These are phyloP conservation scores for Piaya cayana DNA, from an alignment of 2,113 vertebrate genomes.

Conservation along the genomic window DNA sequence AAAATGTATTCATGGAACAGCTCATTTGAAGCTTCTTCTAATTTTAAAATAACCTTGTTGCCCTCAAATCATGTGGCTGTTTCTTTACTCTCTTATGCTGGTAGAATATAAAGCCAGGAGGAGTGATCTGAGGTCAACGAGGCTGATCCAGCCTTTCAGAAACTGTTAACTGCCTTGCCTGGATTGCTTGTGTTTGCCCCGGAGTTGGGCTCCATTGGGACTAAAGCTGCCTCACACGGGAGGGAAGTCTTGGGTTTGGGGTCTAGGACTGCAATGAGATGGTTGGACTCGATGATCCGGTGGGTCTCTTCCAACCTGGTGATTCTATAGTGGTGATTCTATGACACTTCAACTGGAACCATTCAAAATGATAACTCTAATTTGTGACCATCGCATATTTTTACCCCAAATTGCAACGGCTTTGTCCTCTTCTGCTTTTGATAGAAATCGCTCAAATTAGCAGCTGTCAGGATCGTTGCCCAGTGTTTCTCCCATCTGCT, in stretches of 20 bases:
- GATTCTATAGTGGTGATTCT: too few relatives aligned
- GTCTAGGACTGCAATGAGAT: fast-evolving
- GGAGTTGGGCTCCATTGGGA: background rate
- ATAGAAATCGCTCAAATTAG: background rate
- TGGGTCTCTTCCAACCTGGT: too few relatives aligned
- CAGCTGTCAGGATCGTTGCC: background rate
- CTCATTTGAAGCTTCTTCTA: background rate
- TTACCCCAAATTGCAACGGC: fast-evolving
- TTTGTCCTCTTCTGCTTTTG: background rate
- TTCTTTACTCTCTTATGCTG: fast-evolving
- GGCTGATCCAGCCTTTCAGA: background rate
- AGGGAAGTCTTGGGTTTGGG: fast-evolving
- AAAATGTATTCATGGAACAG: background rate
- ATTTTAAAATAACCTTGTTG: background rate
- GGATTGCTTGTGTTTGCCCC: fast-evolving
- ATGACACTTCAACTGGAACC: background rate
- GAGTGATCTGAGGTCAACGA: background rate
- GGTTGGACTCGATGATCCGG: too few relatives aligned
- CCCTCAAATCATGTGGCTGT: fast-evolving
- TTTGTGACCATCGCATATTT: fast-evolving
- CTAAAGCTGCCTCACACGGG: fast-evolving
- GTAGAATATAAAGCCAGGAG: background rate
- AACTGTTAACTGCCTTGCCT: fast-evolving
- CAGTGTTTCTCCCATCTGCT: fast-evolving
- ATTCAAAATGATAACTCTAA: fast-evolving